These are phyloP conservation scores for Samia ricini DNA, from an alignment of 1,140 invertebrate genomes.

Conservation along the genomic window DNA sequence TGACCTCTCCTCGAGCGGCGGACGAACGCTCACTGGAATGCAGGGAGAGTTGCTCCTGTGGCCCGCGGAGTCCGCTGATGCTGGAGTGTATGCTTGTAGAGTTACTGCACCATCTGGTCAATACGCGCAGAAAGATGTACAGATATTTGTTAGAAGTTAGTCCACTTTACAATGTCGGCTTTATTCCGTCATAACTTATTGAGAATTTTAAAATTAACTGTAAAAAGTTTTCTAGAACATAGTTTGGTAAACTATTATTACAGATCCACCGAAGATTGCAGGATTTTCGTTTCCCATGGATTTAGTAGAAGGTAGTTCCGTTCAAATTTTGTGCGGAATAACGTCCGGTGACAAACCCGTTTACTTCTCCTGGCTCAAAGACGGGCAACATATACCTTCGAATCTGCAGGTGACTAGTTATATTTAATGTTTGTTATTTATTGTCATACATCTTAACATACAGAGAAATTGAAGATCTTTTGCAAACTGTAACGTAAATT, in stretches of 20 bases:
- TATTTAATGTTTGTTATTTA: not conserved
- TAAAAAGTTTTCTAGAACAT: not conserved
- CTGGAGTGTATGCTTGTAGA: constrained; percentile 90
- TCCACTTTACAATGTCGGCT: constrained; percentile 18
- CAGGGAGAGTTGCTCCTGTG: constrained; percentile 57
- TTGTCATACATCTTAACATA: not conserved
- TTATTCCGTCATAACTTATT: too few relatives aligned
- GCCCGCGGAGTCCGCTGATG: constrained; percentile 81
- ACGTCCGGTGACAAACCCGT: constrained; percentile 95
- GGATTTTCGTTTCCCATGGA: constrained; percentile 89
- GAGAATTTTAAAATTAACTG: not conserved
- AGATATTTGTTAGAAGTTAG: constrained; percentile 89
- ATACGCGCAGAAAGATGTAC: constrained; percentile 84
- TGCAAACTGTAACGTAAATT: too few relatives aligned
- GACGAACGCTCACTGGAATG: constrained; percentile 34
- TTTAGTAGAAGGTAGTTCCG: constrained; percentile 90
- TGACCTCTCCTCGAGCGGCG: constrained; percentile 29
- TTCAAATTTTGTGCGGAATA: constrained; percentile 93
- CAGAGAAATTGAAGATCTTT: too few relatives aligned
- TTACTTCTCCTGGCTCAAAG: constrained; percentile 92
- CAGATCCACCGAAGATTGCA: constrained; percentile 86
- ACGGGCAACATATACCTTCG: constrained; percentile 83
- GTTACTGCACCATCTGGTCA: constrained; percentile 87
- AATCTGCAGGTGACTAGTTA: constrained; percentile 79
- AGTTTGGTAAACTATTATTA: constrained; percentile 23